These are phyloP conservation scores for Labrus mixtus DNA, from an alignment of 2,113 vertebrate genomes.

Conservation along the genomic window DNA sequence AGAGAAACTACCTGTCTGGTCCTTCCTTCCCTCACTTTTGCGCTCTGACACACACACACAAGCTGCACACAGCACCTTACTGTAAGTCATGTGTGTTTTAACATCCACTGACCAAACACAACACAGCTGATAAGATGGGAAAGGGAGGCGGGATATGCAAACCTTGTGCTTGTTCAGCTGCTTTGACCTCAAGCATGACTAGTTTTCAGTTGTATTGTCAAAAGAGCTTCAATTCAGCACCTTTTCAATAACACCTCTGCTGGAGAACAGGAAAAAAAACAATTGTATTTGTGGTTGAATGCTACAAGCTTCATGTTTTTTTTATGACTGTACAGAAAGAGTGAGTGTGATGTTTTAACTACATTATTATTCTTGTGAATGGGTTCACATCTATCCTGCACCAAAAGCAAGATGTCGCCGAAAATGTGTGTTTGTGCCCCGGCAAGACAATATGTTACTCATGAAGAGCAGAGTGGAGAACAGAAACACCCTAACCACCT, in stretches of 20 bases:
- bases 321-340: slow-evolving; percentile 10
- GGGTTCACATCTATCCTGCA: slow-evolving; percentile 52
- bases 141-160: slow-evolving; percentile 31
- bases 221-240: neutral
- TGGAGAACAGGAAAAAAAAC: neutral
- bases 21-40: no score
- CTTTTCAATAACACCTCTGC: neutral
- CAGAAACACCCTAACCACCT: slow-evolving; percentile 50
- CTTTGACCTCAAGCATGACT: slow-evolving; percentile 27
- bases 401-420: slow-evolving; percentile 74
- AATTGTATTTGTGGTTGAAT: neutral
- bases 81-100: slow-evolving; percentile 52
- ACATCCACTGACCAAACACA: slow-evolving; percentile 61
- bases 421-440: slow-evolving; percentile 39
- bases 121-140: slow-evolving; percentile 45
- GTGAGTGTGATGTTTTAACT: slow-evolving; percentile 18
- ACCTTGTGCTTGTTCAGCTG: slow-evolving; percentile 61
- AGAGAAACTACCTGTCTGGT: slow-evolving; percentile 11
- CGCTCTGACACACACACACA: neutral
- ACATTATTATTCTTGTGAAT: slow-evolving; percentile 44
- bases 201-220: neutral
- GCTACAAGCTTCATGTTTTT: slow-evolving; percentile 6
- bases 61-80: slow-evolving; percentile 14
- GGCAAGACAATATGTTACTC: slow-evolving; percentile 9
- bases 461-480: slow-evolving; percentile 35